phyloP scores from a whole-genome alignment of 2,797 vertebrate species.

The Kryptopterus vitreolus region DNA sequence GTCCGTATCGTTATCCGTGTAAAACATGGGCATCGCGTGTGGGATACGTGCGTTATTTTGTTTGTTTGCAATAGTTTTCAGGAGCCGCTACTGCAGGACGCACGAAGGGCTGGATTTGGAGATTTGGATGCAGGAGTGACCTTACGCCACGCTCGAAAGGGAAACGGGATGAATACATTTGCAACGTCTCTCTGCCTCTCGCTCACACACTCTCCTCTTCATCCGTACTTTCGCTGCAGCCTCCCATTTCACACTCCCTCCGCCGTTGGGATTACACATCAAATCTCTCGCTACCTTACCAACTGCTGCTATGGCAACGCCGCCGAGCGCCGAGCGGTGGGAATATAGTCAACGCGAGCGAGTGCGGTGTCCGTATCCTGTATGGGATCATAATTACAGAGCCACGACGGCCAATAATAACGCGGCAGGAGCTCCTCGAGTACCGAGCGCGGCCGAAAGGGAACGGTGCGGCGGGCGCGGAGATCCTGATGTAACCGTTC shows the following conservation, averaged over 20 bases:
- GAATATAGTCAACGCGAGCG: slow-evolving; percentile 57
- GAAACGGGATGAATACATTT: slow-evolving; percentile 29
- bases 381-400: slow-evolving; percentile 52
- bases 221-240: slow-evolving; percentile 60
- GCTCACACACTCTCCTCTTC: not conserved
- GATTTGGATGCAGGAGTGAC: slow-evolving; percentile 29
- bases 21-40: not conserved
- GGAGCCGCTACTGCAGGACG: not conserved
- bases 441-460: not conserved
- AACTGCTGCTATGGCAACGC: slow-evolving; percentile 82
- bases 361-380: slow-evolving; percentile 55
- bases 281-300: slow-evolving; percentile 68
- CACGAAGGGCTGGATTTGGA: not conserved
- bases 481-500: slow-evolving; percentile 10
- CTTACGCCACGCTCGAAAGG: slow-evolving; percentile 31
- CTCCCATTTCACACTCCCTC: slow-evolving; percentile 69
- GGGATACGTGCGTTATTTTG: not conserved
- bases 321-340: slow-evolving; percentile 58
- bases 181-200: slow-evolving; percentile 20
- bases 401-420: slow-evolving; percentile 45
- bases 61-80: not conserved
- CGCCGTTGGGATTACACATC: slow-evolving; percentile 72
- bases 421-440: slow-evolving; percentile 36
- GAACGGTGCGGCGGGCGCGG: slow-evolving; percentile 2
- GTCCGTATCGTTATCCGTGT: not conserved